A percentile compares a stretch with the other conserved stretches of the same genome.
Conservation (phyloP, 2,888 invertebrate species). For the Drosophila prolongata region DNA sequence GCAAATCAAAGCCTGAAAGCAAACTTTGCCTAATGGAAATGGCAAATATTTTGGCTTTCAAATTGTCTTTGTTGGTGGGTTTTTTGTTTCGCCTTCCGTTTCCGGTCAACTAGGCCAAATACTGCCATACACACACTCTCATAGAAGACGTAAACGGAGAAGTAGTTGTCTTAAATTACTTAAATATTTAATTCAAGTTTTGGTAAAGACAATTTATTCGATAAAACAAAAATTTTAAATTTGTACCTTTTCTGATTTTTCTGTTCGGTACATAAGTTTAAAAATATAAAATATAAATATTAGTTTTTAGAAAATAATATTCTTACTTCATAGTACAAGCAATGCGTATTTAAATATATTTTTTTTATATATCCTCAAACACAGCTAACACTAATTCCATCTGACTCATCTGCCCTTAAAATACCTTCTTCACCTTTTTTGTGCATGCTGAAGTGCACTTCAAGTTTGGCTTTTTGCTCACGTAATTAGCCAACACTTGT, state of each 20-base stretch:
- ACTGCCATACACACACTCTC: neutral
- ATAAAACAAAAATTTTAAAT: too few species aligned
- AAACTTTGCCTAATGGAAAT: conserved; percentile 59
- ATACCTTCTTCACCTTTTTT: conserved; percentile 17
- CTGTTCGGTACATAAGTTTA: too few species aligned
- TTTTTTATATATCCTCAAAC: too few species aligned
- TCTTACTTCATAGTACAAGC: too few species aligned
- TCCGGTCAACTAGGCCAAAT: conserved; percentile 5
- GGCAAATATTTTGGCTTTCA: conserved; percentile 54
- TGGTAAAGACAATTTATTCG: too few species aligned
- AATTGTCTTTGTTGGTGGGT: conserved; percentile 27
- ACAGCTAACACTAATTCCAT: neutral
- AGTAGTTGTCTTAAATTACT: too few species aligned
- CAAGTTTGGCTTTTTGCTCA: conserved; percentile 59
- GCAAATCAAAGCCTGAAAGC: conserved; percentile 27
- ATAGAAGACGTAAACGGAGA: neutral
- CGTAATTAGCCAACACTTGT: conserved; percentile 78
- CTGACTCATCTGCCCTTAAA: conserved; percentile 6
- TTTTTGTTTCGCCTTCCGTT: conserved; percentile 5
- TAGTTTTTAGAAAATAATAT: too few species aligned
- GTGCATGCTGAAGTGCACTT: conserved; percentile 74
- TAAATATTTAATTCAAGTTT: too few species aligned
- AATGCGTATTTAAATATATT: too few species aligned
- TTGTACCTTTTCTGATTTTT: too few species aligned
- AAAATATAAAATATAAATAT: too few species aligned